Evolutionary conservation across 2,797 vertebrate genomes (phyloP).

Genomic region (Intellagama lesueurii): DNA sequence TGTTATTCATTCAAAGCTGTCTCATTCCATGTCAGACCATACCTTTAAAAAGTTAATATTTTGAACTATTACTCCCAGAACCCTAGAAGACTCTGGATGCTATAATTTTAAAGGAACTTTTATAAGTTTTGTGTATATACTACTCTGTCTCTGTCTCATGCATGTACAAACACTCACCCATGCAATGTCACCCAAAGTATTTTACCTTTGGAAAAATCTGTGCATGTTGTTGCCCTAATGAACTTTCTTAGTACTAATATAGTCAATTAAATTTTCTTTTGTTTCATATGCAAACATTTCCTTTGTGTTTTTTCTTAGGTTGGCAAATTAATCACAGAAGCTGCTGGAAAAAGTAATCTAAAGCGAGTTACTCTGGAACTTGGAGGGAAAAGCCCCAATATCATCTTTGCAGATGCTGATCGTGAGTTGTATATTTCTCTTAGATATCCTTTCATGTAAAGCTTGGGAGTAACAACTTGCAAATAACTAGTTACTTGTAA

Average conservation of each 20-base stretch:
- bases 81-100: no score
- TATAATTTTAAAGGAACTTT: no score
- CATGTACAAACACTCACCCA: neutral
- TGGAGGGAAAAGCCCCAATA: conserved; percentile 90
- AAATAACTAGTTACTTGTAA: neutral
- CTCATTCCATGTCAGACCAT: neutral
- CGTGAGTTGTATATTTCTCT: conserved; percentile 78
- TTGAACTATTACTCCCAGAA: no score
- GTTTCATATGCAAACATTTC: neutral
- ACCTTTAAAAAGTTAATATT: no score
- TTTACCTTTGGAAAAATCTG: neutral
- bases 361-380: conserved; percentile 91
- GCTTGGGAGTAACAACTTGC: neutral
- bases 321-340: conserved; percentile 88
- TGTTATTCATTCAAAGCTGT: neutral
- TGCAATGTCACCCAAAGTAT: neutral
- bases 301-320: conserved; percentile 78
- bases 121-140: neutral
- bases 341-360: conserved; percentile 89
- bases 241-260: neutral
- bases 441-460: neutral
- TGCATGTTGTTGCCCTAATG: neutral
- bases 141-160: neutral
- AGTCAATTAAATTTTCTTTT: neutral
- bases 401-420: conserved; percentile 90